These are phyloP conservation scores for Calliphora vomitoria DNA, from an alignment of 2,888 invertebrate species.

Conservation along the genomic window DNA sequence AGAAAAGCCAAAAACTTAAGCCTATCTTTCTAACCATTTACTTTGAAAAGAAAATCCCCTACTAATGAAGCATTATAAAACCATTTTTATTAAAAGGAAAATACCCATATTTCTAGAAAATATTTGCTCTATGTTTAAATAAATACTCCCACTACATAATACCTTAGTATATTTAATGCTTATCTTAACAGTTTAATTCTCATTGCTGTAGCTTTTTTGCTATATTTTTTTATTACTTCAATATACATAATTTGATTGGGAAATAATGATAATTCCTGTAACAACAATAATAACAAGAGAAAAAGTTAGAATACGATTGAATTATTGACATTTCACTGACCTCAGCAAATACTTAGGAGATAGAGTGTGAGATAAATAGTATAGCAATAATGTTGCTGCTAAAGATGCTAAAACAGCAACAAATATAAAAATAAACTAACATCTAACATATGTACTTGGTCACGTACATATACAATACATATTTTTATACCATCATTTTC, in stretches of 20 bases:
- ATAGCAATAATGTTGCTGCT: conserved; percentile 8
- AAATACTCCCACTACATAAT: not conserved
- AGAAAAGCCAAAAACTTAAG: not conserved
- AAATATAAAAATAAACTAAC: conserved; percentile 7
- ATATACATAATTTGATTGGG: conserved; percentile 57
- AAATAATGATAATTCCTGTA: conserved; percentile 54
- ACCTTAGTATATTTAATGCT: not conserved
- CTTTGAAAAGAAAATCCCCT: not conserved
- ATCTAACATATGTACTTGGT: not conserved
- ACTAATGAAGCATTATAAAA: conserved; percentile 9
- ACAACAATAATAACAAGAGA: conserved; percentile 32
- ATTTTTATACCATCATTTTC: conserved; percentile 24
- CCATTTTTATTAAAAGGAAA: not conserved
- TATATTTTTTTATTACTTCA: conserved; percentile 2
- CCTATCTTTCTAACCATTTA: not conserved
- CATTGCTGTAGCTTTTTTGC: not conserved
- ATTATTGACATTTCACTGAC: conserved; percentile 62
- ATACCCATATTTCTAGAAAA: not conserved
- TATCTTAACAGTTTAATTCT: conserved; percentile 16
- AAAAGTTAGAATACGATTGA: conserved; percentile 35
- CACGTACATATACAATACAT: conserved; percentile 11
- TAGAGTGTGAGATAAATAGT: not conserved
- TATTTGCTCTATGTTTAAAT: not conserved
- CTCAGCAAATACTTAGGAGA: conserved; percentile 42
- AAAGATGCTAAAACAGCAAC: conserved; percentile 14